Conservation (phyloP, 2,888 invertebrate species). For the Dasypolia templi region DNA sequence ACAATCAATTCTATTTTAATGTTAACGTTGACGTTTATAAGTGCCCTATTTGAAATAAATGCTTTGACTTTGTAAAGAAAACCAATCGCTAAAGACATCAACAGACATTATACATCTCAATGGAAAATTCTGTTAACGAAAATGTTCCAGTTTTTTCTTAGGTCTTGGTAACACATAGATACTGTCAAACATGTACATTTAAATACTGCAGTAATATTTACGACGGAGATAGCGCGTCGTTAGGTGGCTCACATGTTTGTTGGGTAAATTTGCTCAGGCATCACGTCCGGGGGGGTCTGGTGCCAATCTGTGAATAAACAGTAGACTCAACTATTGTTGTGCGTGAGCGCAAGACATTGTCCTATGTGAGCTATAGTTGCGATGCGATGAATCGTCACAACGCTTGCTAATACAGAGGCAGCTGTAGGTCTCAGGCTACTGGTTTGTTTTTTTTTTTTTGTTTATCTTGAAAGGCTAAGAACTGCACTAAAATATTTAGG, state of each 20-base stretch:
- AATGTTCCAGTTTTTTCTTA: constrained; percentile 21
- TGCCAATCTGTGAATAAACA: constrained; percentile 39
- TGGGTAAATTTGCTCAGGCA: constrained; percentile 34
- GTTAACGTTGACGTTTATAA: no score
- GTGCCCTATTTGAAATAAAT: no score
- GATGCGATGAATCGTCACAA: not conserved
- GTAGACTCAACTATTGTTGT: constrained; percentile 19
- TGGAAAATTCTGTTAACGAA: constrained; percentile 45
- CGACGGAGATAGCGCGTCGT: constrained; percentile 46
- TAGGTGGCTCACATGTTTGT: constrained; percentile 39
- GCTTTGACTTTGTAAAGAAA: no score
- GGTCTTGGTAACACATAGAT: constrained; percentile 19
- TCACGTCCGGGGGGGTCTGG: constrained; percentile 58
- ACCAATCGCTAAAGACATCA: not conserved
- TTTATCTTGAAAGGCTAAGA: no score
- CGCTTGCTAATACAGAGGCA: no score
- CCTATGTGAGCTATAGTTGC: constrained; percentile 3
- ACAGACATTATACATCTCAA: constrained; percentile 8
- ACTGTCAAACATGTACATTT: constrained; percentile 44
- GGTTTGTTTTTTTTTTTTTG: no score
- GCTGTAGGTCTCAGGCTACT: not conserved
- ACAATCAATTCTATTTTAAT: no score
- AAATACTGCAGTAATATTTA: constrained; percentile 37
- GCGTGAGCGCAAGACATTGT: not conserved
- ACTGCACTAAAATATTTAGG: no score